Base-by-base conservation (phyloP, 2,797 vertebrate genomes). In the Myoxocephalus aenaeus region DNA sequence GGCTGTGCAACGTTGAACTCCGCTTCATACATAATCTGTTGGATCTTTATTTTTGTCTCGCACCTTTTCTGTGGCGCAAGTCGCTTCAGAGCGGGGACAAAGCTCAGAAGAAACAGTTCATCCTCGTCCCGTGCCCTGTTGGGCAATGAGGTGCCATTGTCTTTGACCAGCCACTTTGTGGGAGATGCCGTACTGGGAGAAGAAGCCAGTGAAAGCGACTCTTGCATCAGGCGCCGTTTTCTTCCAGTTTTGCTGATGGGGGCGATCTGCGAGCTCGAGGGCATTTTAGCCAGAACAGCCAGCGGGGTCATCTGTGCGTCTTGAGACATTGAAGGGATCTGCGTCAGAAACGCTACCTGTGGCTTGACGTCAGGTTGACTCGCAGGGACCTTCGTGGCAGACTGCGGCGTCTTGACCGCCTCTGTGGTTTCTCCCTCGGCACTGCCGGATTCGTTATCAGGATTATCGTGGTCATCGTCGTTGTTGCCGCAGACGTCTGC, bases 21-120 rank as follows among this genome's bases (percentile, higher is more conserved):
- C 1, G 93, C 94, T 48, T 95, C 93, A 1, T 94, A 95, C 92
- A 95, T 93, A 13, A 95, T 87, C 89, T 95, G 93, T 77, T 95
- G 94, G 71, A 95, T 95, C 81, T 85, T 94, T 66, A 95, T 94
- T 82, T 95, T 95, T 3, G 93, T 94, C 76, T 93, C 93, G 2
- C 93, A 94, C 73, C 93, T 88, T 65, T 93, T 95, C 77, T 94
- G 94, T 0, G 94, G 94, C 13, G 92, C 87, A 0, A 95, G 94
- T 70, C 94, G 78, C 78, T 95, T 95, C 44, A 95, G 81, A 7
- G 92, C 93, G 0, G 94, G 94, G 15, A 94, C 93, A 11, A 94
- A 94, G 83, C 94, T 95, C 73, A 95, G 77, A 70, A 95, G 85
- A 14, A 95, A 95, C 15, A 94, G 87, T 82, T 95, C 93, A 1